Evolutionary conservation across 1,140 invertebrate species (phyloP).

Genomic region (Liolophura sinensis): DNA sequence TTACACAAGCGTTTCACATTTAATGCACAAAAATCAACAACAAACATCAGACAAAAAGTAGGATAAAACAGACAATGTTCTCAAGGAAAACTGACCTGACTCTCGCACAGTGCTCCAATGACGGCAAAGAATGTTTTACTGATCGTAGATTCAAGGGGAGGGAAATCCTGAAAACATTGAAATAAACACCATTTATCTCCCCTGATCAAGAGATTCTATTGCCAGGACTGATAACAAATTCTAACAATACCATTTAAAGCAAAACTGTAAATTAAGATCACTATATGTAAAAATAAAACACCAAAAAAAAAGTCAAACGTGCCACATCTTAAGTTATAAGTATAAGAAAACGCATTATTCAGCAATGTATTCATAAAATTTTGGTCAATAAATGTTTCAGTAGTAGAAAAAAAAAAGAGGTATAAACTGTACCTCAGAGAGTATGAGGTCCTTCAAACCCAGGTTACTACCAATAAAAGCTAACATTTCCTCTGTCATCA

Average conservation of each 20-base stretch:
- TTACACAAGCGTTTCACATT: too few species aligned
- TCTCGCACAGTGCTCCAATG: slow-evolving; percentile 69
- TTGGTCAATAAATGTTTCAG: not conserved
- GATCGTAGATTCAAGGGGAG: slow-evolving; percentile 69
- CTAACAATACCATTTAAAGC: not conserved
- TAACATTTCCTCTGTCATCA: slow-evolving; percentile 70
- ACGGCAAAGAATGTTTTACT: slow-evolving; percentile 81
- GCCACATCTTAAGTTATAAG: too few species aligned
- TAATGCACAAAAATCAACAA: too few species aligned
- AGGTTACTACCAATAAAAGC: slow-evolving; percentile 72
- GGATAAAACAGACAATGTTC: too few species aligned
- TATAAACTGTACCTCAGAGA: slow-evolving; percentile 62
- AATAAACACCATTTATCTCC: not conserved
- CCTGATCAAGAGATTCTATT: not conserved
- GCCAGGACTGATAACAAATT: not conserved
- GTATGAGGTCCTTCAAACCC: slow-evolving; percentile 81
- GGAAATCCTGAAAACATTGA: slow-evolving; percentile 71
- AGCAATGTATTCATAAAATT: too few species aligned
- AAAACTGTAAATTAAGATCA: slow-evolving; percentile 2
- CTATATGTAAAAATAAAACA: slow-evolving; percentile 1
- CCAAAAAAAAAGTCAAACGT: slow-evolving; percentile 7
- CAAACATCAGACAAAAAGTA: too few species aligned
- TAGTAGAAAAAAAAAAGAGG: not conserved
- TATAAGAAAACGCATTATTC: too few species aligned
- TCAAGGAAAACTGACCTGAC: slow-evolving; percentile 50